Evolutionary conservation across 2,888 invertebrate genomes (phyloP).

Genomic region (Chrysolina oricalcia): DNA sequence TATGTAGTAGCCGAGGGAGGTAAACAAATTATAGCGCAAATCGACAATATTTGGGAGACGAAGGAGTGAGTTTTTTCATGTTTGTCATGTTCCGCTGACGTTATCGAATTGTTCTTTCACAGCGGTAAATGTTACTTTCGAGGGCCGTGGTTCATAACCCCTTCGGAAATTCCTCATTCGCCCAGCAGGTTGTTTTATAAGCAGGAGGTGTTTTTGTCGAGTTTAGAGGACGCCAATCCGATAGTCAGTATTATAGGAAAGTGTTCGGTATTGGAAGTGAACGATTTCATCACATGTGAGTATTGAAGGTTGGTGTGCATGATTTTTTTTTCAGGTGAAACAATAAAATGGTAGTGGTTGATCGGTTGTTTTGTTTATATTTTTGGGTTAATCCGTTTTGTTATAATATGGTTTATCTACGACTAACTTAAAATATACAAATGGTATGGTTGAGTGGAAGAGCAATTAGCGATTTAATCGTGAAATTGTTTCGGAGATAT

Average conservation of each 20-base stretch:
- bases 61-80: constrained; percentile 78
- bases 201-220: constrained; percentile 93
- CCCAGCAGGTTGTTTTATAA: constrained; percentile 89
- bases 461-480: no score
- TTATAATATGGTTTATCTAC: no score
- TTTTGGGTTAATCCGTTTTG: no score
- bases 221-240: constrained; percentile 93
- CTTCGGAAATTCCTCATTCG: constrained; percentile 88
- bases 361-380: neutral
- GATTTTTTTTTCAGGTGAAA: neutral
- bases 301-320: constrained; percentile 54
- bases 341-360: neutral
- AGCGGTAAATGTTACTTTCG: constrained; percentile 94
- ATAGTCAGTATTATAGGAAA: constrained; percentile 93
- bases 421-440: no score
- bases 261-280: constrained; percentile 91
- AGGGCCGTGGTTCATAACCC: constrained; percentile 94
- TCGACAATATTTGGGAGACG: constrained; percentile 96
- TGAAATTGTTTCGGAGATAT: no score
- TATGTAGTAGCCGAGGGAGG: constrained; percentile 94
- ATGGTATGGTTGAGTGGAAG: no score
- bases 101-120: constrained; percentile 64
- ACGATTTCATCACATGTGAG: constrained; percentile 91
- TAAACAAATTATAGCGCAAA: constrained; percentile 92
- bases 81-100: constrained; percentile 22